phyloP scores from a whole-genome alignment of 2,113 vertebrate genomes.

The Casuarius casuarius region DNA sequence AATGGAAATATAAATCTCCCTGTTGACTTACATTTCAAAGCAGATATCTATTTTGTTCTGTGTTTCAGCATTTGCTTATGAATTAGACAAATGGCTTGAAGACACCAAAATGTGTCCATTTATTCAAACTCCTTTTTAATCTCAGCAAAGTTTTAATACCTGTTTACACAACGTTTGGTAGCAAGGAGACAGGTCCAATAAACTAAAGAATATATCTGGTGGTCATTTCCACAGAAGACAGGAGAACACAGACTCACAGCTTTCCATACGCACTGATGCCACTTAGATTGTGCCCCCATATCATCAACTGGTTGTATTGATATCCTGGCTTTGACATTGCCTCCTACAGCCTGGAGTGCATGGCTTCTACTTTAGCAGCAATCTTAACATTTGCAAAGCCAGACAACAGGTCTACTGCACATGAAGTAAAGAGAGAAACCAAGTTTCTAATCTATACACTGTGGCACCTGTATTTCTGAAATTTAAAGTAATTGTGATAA shows the following conservation, averaged over 20 bases:
- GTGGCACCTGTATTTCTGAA: background rate
- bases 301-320: background rate
- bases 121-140: background rate
- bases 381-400: background rate
- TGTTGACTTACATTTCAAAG: background rate
- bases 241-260: background rate
- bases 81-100: background rate
- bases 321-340: background rate
- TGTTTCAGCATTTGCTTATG: background rate
- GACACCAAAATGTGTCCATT: background rate
- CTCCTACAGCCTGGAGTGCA: background rate
- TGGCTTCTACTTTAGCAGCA: background rate
- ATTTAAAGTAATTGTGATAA: background rate
- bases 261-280: fast-evolving
- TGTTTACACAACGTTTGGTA: background rate
- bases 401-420: background rate
- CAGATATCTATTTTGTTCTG: background rate
- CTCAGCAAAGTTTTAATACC: background rate
- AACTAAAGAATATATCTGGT: background rate
- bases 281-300: background rate
- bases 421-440: background rate
- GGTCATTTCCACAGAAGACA: fast-evolving
- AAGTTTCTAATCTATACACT: background rate
- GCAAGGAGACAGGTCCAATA: background rate
- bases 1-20: background rate